Conservation (phyloP, 2,113 vertebrate species). For the Apteryx mantelli region DNA sequence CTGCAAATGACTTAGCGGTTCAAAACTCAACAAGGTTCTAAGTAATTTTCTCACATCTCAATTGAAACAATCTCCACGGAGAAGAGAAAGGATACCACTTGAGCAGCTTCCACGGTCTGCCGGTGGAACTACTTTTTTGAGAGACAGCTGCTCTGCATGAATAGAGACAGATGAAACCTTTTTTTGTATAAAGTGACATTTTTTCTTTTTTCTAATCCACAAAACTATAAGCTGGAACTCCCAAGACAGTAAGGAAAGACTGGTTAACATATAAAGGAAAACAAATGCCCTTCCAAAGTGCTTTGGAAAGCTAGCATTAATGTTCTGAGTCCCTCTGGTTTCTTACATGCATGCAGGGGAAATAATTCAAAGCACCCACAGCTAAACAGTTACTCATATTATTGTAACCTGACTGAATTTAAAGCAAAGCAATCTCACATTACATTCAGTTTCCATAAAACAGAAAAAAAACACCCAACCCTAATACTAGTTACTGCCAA, state of each 20-base stretch:
- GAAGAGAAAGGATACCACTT: neutral
- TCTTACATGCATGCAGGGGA: fast-evolving
- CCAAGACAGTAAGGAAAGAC: neutral
- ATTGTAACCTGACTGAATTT: neutral
- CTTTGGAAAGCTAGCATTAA: neutral
- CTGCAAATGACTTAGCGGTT: neutral
- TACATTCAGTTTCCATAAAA: neutral
- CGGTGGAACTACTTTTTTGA: neutral
- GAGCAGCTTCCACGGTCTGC: neutral
- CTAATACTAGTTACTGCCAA: neutral
- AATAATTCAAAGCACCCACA: neutral
- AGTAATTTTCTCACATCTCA: neutral
- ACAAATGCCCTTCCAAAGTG: neutral
- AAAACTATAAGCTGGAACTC: neutral
- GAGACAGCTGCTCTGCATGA: neutral
- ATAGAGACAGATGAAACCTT: neutral
- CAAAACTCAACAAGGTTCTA: neutral
- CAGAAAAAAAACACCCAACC: neutral
- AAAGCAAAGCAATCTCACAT: neutral
- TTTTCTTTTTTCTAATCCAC: neutral
- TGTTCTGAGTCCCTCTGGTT: neutral
- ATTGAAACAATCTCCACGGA: neutral
- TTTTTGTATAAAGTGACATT: neutral
- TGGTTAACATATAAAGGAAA: neutral
- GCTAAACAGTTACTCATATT: neutral